Conservation (phyloP, 1,140 invertebrate genomes). For the Drosophila gunungcola region DNA sequence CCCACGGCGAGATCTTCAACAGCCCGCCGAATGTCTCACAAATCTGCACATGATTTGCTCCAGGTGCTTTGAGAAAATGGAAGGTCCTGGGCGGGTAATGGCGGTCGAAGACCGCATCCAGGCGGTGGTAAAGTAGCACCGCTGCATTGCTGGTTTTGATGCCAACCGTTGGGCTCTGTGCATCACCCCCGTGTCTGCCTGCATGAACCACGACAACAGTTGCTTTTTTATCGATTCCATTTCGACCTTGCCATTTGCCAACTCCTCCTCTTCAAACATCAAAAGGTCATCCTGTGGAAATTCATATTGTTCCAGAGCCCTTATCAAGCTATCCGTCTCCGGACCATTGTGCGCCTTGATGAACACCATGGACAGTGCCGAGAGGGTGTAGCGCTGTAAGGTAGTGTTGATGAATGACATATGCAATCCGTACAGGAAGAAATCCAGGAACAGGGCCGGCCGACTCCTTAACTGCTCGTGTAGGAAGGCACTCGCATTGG, state of each 20-base stretch:
- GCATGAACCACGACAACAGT: conserved; percentile 2
- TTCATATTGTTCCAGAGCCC: conserved; percentile 25
- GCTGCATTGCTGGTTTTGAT: conserved; percentile 9
- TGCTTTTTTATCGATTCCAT: conserved; percentile 10
- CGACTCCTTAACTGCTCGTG: conserved; percentile 30
- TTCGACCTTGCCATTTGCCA: background rate
- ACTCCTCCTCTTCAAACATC: background rate
- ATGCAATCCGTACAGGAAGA: conserved; percentile 38
- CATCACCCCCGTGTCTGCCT: background rate
- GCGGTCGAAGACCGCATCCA: conserved; percentile 52
- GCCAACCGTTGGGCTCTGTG: background rate
- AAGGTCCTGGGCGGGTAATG: conserved; percentile 35
- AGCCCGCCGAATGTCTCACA: conserved; percentile 62
- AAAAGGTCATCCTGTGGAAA: background rate
- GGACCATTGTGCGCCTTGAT: conserved; percentile 30
- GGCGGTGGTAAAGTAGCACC: conserved; percentile 26
- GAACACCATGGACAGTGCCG: conserved; percentile 43
- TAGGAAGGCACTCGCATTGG: conserved; percentile 40
- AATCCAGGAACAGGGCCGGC: conserved; percentile 30
- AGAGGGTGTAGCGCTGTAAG: conserved; percentile 48
- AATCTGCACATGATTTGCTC: conserved; percentile 40
- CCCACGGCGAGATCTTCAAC: conserved; percentile 47
- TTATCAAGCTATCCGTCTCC: conserved; percentile 25
- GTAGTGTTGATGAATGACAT: background rate
- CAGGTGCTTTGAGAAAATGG: conserved; percentile 49